Evolutionary conservation across 1,140 invertebrate species (phyloP), one percentile per base, ranked within the genome.

Genomic region (Listronotus bonariensis): DNA sequence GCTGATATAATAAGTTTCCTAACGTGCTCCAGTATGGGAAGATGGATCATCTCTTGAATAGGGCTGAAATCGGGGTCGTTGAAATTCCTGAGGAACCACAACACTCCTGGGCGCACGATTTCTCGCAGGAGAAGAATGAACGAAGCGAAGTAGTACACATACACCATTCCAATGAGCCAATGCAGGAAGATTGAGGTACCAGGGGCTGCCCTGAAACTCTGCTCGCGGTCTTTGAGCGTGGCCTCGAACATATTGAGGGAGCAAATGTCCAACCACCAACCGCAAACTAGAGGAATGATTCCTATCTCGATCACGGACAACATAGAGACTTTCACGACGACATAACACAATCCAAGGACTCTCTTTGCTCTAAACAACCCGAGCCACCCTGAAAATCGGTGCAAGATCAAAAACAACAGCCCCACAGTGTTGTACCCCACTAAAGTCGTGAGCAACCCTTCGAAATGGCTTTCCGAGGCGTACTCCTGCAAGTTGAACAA

Each of bases 51-150:
- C 87, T 99, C 92, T 83, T 98, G 95, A 67, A 97, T 96, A 11
- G 97, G 97, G 80, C 97, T 98, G 75, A 99, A 99, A 74, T 99
- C 97, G 0, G 97, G 97, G 82, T 99, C 97, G 79, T 99, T 99
- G 8, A 99, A 83, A 79, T 99, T 99, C 69, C 96, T 86, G 49
- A 96, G 81, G 77, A 99, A 98, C 96, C 96, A 99, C 0, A 99
- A 82, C 0, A 99, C 95, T 0, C 97, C 97, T 0, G 97, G 97
- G 52, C 96, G 82, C 7, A 99, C 77, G 3, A 99, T 93, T 82
- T 99, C 97, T 46, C 97, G 82, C 3, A 99, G 79, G 0, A 98
- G 80, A 0, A 98, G 83, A 38, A 99, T 94, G 76, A 99, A 99
- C 0, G 96, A 98, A 8, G 97, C 97, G 77, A 99, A 99, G 80